Percentiles rank a stretch among this genome's conserved stretches.
Evolutionary conservation across 2,888 invertebrate species (phyloP).

Genomic region (Tenthredo mesomela): DNA sequence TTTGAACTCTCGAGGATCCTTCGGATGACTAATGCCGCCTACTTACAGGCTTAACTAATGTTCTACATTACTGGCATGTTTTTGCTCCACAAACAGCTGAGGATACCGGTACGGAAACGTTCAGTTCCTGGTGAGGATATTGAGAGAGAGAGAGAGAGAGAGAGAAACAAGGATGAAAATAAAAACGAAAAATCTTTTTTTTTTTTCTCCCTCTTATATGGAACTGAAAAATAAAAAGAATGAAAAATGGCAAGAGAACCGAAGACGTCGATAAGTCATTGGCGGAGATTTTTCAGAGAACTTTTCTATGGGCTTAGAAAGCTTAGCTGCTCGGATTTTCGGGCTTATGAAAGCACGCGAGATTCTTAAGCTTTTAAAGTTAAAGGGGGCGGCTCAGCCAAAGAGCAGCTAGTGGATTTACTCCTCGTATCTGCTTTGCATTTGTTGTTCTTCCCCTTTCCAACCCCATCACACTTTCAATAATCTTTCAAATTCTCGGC

Average conservation of each 20-base stretch:
- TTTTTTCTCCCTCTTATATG: neutral
- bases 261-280: constrained; percentile 51
- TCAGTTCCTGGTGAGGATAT: neutral
- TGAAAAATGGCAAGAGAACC: constrained; percentile 15
- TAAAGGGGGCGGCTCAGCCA: constrained; percentile 50
- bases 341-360: constrained; percentile 51
- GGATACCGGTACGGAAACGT: neutral
- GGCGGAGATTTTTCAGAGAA: constrained; percentile 46
- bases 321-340: constrained; percentile 49
- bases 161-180: neutral
- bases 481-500: constrained; percentile 13
- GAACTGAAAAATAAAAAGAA: constrained; percentile 19
- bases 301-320: constrained; percentile 52
- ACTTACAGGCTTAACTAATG: constrained; percentile 41
- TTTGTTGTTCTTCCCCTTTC: constrained; percentile 26
- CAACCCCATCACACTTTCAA: neutral
- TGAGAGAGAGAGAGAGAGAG: neutral
- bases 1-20: constrained; percentile 46
- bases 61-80: constrained; percentile 45
- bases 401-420: constrained; percentile 38
- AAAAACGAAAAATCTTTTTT: neutral
- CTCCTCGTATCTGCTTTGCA: constrained; percentile 43
- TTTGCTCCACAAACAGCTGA: constrained; percentile 31
- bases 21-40: constrained; percentile 51
- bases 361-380: constrained; percentile 52